Evolutionary conservation across 1,140 invertebrate genomes (phyloP), one percentile per base, ranked within the genome.

Genomic region (Meloidogyne floridensis): DNA sequence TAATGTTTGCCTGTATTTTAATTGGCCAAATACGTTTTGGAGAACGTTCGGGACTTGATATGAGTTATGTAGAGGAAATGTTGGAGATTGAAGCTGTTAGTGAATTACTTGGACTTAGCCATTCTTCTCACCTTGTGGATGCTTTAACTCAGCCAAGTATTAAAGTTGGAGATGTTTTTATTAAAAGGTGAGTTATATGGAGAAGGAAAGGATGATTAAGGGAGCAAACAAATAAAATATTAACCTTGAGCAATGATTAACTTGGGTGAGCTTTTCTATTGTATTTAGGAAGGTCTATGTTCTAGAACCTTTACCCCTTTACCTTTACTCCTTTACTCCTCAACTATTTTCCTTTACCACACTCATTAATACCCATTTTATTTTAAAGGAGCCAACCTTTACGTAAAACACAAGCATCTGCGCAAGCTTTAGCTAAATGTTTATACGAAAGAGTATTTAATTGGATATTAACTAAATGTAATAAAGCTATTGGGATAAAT

Each of bases 21-120:
- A 97, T 98, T 82, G 92, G 92, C 82, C 89, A 91, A 83, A 86
- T 98, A 94, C 98, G 98, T 92, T 99, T 98, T 94, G 98, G 98
- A 91, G 97, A 98, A 93, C 95, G 96, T 92, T 96, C 95, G 93
- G 95, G 96, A 90, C 96, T 98, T 92, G 97, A 99, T 92, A 96
- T 98, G 92, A 97, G 96, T 92, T 97, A 98, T 93, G 94, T 96
- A 88, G 97, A 98, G 91, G 96, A 96, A 89, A 96, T 94, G 83
- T 56, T 80, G 86, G 87, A 89, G 72, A 69, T 89, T 70, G 82
- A 87, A 10, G 76, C 74, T 47, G 86, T 85, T 11, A 90, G 93
- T 91, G 89, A 92, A 91, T 82, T 87, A 13, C 86, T 93, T 72
- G 85, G 92, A 81, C 92, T 93, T 81, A 65, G n/a, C n/a, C 92